Base-by-base conservation (phyloP, 2,888 invertebrate genomes). In the Acrocyrtus sp. region DNA sequence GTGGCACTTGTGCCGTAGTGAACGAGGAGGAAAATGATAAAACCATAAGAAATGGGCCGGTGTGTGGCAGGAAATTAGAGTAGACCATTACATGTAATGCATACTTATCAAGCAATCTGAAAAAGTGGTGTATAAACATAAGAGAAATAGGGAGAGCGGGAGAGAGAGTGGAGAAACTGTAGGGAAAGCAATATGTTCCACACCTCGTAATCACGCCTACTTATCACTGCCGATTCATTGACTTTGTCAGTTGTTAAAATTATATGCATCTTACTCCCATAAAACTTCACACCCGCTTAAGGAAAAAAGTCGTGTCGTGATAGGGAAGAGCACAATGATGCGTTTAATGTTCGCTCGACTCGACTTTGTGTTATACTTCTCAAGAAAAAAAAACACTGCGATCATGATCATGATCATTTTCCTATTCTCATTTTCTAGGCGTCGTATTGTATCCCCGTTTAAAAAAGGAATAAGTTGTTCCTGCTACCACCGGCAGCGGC, bases 141-240 rank as follows among this genome's bases (percentile, higher is more conserved):
- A n/a, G n/a, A n/a, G n/a, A n/a, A n/a, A n/a, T n/a, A n/a, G n/a
- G n/a, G n/a, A n/a, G n/a, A 39, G 39, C 12, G 39, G 39, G 39
- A 10, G 12, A 8, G 39, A 39, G 39, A 39, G n/a, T n/a, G n/a
- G n/a, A n/a, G n/a, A 39, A 10, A 6, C 12, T 17, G 47, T 3
- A 51, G 51, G 24, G 39, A 48, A 27, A 22, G 50, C 56, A 62
- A 70, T 63, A 62, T 70, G 70, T 43, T 68, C 70, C 63, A 57
- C 70, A 63, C 70, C 63, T 58, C 63, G 63, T 63, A 72, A 72
- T 72, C 63, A 72, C 70, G 63, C 63, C 70, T 51, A 72, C 70
- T 63, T 72, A 72, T 72, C 70, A 72, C 70, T 72, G 70, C 70
- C 70, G 70, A 72, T 63, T 72, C 70, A 72, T 72, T 72, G 70